Percentiles rank a stretch among this genome's conserved stretches.
These are phyloP conservation scores for Caenorhabditis sulstoni DNA, from an alignment of 2,888 invertebrate species.

Conservation along the genomic window DNA sequence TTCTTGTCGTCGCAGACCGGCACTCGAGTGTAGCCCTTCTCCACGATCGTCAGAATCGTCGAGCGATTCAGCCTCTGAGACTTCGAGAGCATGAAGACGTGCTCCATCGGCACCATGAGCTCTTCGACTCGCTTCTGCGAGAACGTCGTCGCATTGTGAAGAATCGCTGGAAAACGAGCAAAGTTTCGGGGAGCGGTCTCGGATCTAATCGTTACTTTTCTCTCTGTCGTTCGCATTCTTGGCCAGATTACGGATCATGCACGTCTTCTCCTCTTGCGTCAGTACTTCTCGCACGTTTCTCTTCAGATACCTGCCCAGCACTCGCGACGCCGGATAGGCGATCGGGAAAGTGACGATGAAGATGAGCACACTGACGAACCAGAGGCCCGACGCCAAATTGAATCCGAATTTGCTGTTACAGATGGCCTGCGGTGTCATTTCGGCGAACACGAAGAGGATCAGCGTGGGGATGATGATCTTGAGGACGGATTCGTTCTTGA, in stretches of 20 bases:
- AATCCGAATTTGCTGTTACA: conserved; percentile 58
- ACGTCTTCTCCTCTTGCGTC: conserved; percentile 56
- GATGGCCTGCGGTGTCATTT: conserved; percentile 50
- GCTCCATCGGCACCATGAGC: conserved; percentile 54
- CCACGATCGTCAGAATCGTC: conserved; percentile 52
- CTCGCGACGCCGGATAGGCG: conserved; percentile 34
- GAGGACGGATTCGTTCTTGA: conserved; percentile 12
- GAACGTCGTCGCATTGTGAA: conserved; percentile 50
- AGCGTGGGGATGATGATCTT: conserved; percentile 38
- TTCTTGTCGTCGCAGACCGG: conserved; percentile 50
- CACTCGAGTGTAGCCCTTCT: conserved; percentile 56
- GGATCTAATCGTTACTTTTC: too few species aligned
- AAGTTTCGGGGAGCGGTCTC: too few species aligned
- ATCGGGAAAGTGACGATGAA: conserved; percentile 39
- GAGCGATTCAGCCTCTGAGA: conserved; percentile 33
- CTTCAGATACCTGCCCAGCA: conserved; percentile 39
- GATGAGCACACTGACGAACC: conserved; percentile 43
- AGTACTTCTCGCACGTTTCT: conserved; percentile 55
- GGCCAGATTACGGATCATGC: conserved; percentile 55
- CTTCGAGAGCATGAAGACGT: conserved; percentile 46
- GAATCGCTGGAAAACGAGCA: conserved; percentile 53
- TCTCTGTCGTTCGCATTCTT: conserved; percentile 43
- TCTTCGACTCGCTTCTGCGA: conserved; percentile 46
- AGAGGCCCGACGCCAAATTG: conserved; percentile 39
- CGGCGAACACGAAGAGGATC: conserved; percentile 41